phyloP scores from a whole-genome alignment of 2,113 vertebrate species.

The Planiliza haematocheilus region DNA sequence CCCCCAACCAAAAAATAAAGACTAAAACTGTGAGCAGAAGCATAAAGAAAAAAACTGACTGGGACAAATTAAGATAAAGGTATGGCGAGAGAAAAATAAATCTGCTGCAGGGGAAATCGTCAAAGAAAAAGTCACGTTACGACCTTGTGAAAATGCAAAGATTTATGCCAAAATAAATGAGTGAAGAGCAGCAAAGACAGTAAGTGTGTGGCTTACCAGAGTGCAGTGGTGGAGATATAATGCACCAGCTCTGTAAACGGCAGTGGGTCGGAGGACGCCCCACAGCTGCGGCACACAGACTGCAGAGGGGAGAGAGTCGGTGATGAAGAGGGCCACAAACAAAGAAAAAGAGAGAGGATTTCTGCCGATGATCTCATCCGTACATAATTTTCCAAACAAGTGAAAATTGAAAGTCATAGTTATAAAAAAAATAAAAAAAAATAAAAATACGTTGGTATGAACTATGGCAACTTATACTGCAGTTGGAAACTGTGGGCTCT shows the following conservation, averaged over 20 bases:
- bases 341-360: slow-evolving; percentile 25
- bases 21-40: slow-evolving; percentile 13
- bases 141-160: slow-evolving; percentile 28
- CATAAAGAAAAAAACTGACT: slow-evolving; percentile 1
- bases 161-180: background rate
- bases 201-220: slow-evolving; percentile 88
- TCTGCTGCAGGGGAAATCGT: background rate
- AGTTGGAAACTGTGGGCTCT: background rate
- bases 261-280: slow-evolving; percentile 95
- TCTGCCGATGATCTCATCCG: slow-evolving; percentile 14
- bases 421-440: background rate
- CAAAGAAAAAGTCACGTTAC: slow-evolving; percentile 8
- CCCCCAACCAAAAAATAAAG: background rate
- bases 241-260: slow-evolving; percentile 97
- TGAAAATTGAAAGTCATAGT: background rate
- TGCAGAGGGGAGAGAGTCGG: slow-evolving; percentile 64
- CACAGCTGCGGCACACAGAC: slow-evolving; percentile 96
- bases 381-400: slow-evolving; percentile 10
- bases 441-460: background rate
- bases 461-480: too few relatives aligned
- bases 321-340: slow-evolving; percentile 19
- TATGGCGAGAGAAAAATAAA: background rate
- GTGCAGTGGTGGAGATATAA: slow-evolving; percentile 96
- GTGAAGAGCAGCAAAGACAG: background rate
- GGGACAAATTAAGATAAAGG: slow-evolving; percentile 10